These are phyloP conservation scores for Prinia subflava DNA, from an alignment of 2,113 vertebrate genomes.

Conservation along the genomic window DNA sequence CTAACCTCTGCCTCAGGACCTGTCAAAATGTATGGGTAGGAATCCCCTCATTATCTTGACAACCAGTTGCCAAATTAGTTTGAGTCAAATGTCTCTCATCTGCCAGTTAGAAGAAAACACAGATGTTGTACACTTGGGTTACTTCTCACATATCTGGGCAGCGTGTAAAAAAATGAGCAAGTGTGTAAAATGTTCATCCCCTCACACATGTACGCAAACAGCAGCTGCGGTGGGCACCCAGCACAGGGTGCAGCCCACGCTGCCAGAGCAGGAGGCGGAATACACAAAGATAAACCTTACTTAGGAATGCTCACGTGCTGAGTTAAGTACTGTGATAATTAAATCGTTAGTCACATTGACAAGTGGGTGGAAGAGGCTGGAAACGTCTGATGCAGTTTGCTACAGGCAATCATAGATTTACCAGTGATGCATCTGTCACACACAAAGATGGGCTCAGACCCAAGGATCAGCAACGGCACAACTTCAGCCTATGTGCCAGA, in stretches of 20 bases:
- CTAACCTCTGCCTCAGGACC: neutral
- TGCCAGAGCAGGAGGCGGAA: neutral
- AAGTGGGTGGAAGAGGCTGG: constrained; percentile 42
- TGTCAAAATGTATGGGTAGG: rapidly evolving
- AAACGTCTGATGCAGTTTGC: constrained; percentile 21
- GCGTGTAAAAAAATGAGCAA: neutral
- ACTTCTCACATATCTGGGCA: neutral
- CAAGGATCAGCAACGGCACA: constrained; percentile 29
- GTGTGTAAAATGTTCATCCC: neutral
- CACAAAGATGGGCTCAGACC: neutral
- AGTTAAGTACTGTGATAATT: constrained; percentile 5
- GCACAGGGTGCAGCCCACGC: neutral
- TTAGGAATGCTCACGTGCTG: neutral
- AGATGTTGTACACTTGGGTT: neutral
- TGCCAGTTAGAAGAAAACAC: neutral
- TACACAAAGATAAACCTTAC: neutral
- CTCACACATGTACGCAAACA: rapidly evolving
- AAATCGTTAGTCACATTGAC: constrained; percentile 39
- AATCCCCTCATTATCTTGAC: neutral
- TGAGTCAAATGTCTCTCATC: neutral
- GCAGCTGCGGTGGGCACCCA: neutral
- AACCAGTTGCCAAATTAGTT: neutral
- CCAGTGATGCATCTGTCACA: constrained; percentile 11
- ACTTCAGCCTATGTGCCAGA: constrained; percentile 24
- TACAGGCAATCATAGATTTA: constrained; percentile 16